Conservation (phyloP, 2,888 invertebrate genomes). For the Andrena flavipes region DNA sequence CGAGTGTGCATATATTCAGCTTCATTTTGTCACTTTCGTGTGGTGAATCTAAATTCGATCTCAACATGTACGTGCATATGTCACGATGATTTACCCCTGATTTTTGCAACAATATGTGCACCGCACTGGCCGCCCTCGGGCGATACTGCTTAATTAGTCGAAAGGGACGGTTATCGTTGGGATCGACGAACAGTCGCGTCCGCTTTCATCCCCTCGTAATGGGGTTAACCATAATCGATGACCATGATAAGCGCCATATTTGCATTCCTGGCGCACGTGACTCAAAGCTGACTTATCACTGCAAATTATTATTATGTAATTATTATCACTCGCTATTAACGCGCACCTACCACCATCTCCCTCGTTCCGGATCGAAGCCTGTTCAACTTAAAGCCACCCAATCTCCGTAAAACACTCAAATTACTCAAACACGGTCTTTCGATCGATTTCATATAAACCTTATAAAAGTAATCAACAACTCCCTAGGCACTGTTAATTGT, state of each 20-base stretch:
- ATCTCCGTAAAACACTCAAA: too few relatives aligned
- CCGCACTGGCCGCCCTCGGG: constrained; percentile 19
- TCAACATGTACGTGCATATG: background rate
- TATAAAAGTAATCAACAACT: too few relatives aligned
- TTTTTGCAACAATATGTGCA: constrained; percentile 47
- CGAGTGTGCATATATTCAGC: too few relatives aligned
- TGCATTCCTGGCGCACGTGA: constrained; percentile 39
- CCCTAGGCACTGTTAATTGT: too few relatives aligned
- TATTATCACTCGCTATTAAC: background rate
- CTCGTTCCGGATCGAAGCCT: too few relatives aligned
- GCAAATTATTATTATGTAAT: constrained; percentile 14
- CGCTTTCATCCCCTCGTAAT: constrained; percentile 48
- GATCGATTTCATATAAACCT: too few relatives aligned
- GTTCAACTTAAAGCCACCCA: too few relatives aligned
- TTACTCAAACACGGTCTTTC: too few relatives aligned
- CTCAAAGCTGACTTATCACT: constrained; percentile 41
- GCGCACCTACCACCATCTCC: too few relatives aligned
- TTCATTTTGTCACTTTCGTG: too few relatives aligned
- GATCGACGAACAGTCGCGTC: constrained; percentile 49
- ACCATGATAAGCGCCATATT: constrained; percentile 26
- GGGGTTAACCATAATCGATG: constrained; percentile 61
- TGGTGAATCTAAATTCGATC: background rate
- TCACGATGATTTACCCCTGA: constrained; percentile 9
- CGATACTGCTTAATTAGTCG: constrained; percentile 54
- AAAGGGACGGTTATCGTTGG: constrained; percentile 61